Evolutionary conservation across 2,888 invertebrate species (phyloP).

Genomic region (Baronia brevicornis): DNA sequence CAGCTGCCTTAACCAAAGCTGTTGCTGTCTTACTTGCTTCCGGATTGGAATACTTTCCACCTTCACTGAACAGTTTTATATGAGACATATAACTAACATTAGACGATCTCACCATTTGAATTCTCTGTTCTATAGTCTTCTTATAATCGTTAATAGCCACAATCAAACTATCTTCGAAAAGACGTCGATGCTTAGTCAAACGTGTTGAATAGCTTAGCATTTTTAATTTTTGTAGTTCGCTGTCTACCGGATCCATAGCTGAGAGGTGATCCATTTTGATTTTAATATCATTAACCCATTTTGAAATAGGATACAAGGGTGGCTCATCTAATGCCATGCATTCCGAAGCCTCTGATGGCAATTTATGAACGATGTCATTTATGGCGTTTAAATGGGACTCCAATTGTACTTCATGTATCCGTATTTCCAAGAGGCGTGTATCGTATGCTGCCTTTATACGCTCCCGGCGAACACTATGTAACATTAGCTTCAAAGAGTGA

Average conservation of each 20-base stretch:
- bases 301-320: conserved; percentile 41
- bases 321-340: conserved; percentile 36
- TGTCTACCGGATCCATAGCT: conserved; percentile 27
- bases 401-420: conserved; percentile 42
- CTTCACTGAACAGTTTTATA: conserved; percentile 44
- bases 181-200: conserved; percentile 35
- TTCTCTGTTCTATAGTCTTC: conserved; percentile 30
- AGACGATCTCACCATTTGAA: conserved; percentile 51
- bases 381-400: conserved; percentile 48
- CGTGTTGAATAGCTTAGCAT: conserved; percentile 49
- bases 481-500: conserved; percentile 45
- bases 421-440: conserved; percentile 38
- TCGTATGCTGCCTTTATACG: conserved; percentile 41
- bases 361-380: conserved; percentile 30
- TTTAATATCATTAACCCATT: conserved; percentile 38
- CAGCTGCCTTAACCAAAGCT: conserved; percentile 36
- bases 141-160: conserved; percentile 31
- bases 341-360: conserved; percentile 36
- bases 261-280: conserved; percentile 31
- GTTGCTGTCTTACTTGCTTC: conserved; percentile 40
- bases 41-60: conserved; percentile 40
- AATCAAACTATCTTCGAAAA: conserved; percentile 46
- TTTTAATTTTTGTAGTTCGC: conserved; percentile 42
- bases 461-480: conserved; percentile 47
- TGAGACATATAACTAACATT: conserved; percentile 46